Evolutionary conservation across 53 echinoderm and acorn worm genomes (phyloP).

Genomic region (Holothuria scabra): DNA sequence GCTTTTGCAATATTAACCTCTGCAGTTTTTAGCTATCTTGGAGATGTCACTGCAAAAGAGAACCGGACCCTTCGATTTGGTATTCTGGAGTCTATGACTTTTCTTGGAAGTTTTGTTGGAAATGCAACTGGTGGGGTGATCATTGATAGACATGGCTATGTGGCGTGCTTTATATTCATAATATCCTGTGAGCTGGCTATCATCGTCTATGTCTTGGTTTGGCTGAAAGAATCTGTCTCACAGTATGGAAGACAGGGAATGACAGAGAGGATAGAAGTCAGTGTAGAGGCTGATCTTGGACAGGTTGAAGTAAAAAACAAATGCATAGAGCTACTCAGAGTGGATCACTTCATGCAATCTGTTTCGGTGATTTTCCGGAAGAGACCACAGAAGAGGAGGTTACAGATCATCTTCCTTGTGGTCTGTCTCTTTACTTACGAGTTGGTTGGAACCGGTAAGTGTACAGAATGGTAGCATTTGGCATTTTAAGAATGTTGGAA

Average conservation of each 20-base stretch:
- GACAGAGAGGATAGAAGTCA: constrained; percentile 38
- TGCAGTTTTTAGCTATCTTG: constrained; percentile 94
- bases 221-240: constrained; percentile 76
- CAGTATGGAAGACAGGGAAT: constrained; percentile 24
- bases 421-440: constrained; percentile 76
- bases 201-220: constrained; percentile 73
- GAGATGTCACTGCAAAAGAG: constrained; percentile 74
- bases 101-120: constrained; percentile 85
- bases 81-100: constrained; percentile 95
- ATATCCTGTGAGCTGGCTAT: constrained; percentile 69
- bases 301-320: constrained; percentile 31
- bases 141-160: constrained; percentile 85
- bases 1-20: constrained; percentile 80
- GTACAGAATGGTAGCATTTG: too few species aligned
- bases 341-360: constrained; percentile 75
- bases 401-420: constrained; percentile 77
- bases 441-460: constrained; percentile 87
- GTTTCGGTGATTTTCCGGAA: constrained; percentile 64
- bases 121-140: constrained; percentile 78
- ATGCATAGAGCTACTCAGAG: constrained; percentile 67
- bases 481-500: too few species aligned
- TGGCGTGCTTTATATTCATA: constrained; percentile 82
- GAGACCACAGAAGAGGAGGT: constrained; percentile 66
- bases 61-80: constrained; percentile 81
- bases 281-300: constrained; percentile 60